phyloP scores from a whole-genome alignment of 2,797 vertebrate genomes.

The Taenioides sp. region DNA sequence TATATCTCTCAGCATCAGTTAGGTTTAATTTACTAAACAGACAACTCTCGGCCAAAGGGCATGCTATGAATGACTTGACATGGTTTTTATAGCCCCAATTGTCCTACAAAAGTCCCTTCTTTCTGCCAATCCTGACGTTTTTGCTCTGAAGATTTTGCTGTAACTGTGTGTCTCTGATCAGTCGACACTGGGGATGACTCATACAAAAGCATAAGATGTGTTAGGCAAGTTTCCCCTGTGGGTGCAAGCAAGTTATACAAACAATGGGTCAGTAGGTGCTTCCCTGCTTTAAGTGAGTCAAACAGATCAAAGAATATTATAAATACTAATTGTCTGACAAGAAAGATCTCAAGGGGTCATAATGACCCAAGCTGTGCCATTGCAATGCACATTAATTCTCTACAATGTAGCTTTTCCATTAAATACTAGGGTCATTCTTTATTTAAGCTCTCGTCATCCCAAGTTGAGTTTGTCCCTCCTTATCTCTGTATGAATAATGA shows the following conservation, averaged over 20 bases:
- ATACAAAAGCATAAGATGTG: slow-evolving; percentile 32
- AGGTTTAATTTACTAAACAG: slow-evolving; percentile 9
- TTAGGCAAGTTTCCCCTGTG: slow-evolving; percentile 63
- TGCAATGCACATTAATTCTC: slow-evolving; percentile 6
- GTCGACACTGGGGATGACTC: slow-evolving; percentile 52
- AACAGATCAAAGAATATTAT: slow-evolving; percentile 60
- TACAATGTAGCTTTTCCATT: background rate
- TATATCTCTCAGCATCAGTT: slow-evolving; percentile 12
- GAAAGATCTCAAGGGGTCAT: slow-evolving; percentile 7
- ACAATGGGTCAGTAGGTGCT: slow-evolving; percentile 46
- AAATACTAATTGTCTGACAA: slow-evolving; percentile 1
- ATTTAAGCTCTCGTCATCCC: background rate
- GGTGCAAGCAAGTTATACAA: slow-evolving; percentile 62
- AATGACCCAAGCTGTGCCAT: background rate
- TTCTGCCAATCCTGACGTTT: slow-evolving; percentile 11
- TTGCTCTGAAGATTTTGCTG: background rate
- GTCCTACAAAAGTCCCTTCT: slow-evolving; percentile 4
- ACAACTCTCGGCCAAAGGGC: slow-evolving; percentile 3
- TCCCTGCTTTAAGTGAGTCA: slow-evolving; percentile 65
- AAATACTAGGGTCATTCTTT: background rate
- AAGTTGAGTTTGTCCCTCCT: background rate
- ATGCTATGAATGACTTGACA: background rate
- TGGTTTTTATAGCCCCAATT: slow-evolving; percentile 6
- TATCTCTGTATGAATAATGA: slow-evolving; percentile 21
- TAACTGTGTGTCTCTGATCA: slow-evolving; percentile 25